Conservation (phyloP, 2,113 vertebrate genomes). For the Laticauda colubrina region DNA sequence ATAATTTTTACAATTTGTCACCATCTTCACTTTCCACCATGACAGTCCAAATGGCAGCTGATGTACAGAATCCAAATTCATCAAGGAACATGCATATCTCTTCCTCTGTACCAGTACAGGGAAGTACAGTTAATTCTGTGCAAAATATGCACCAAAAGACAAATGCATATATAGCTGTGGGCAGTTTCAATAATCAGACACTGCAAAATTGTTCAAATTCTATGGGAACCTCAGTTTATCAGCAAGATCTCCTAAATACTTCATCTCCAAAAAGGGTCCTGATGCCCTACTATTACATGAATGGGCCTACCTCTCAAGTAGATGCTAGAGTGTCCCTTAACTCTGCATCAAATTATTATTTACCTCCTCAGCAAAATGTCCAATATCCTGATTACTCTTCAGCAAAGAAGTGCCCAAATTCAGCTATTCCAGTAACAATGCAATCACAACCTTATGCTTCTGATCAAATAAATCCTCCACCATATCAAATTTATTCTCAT, state of each 20-base stretch:
- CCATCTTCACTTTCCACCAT: conserved; percentile 13
- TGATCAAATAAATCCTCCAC: conserved; percentile 32
- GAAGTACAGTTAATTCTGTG: background rate
- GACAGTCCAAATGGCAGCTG: conserved; percentile 26
- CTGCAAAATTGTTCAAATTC: conserved; percentile 49
- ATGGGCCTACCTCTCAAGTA: conserved; percentile 17
- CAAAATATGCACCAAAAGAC: conserved; percentile 16
- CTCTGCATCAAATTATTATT: conserved; percentile 32
- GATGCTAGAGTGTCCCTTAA: background rate
- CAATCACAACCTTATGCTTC: conserved; percentile 35
- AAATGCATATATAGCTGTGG: conserved; percentile 33
- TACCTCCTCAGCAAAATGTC: conserved; percentile 40
- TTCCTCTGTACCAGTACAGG: conserved; percentile 31
- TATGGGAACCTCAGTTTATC: background rate
- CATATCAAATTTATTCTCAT: conserved; percentile 31
- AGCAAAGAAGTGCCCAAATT: conserved; percentile 33
- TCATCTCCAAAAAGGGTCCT: background rate
- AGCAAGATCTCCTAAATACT: conserved; percentile 39
- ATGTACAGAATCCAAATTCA: conserved; percentile 49
- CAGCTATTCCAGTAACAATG: conserved; percentile 15
- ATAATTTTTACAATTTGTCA: conserved; percentile 35
- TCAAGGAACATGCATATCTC: conserved; percentile 23
- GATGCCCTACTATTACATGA: conserved; percentile 9
- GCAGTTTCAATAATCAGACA: conserved; percentile 18
- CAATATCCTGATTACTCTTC: conserved; percentile 1